Base-by-base conservation (phyloP, 2,888 invertebrate genomes). In the Eilema depressum region DNA sequence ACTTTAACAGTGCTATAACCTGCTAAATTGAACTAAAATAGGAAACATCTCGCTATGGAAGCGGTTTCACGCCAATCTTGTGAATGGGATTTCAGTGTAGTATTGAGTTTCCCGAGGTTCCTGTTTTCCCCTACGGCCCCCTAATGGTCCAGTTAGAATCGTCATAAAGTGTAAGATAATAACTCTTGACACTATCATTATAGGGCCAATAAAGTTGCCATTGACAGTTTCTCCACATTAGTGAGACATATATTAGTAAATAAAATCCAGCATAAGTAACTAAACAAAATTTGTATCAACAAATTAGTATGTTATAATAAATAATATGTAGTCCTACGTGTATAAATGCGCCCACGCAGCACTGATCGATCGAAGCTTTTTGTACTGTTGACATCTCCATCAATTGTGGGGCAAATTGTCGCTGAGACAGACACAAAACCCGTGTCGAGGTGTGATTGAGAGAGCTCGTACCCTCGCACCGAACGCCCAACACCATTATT, bases 311-410 rank as follows among this genome's bases (percentile, higher is more conserved):
- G 68, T 66, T 73, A 61, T 81, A 78, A 81, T 82, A 76, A 74
- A 76, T 69, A 75, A 82, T 76, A 83, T 67, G 74, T 77, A 74
- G 84, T 80, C 81, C 76, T 73, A 75, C 71, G 85, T 10, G 83
- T 86, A 88, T 85, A 88, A 85, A 86, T 90, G 89, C 91, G 92
- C 92, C 88, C 83, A 89, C 90, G 91, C 90, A 83, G 73, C 83
- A 75, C 86, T 94, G 94, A 95, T 93, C 91, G 92, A 95, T 95
- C 91, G 92, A 87, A 88, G 92, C 92, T 95, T 95, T 95, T 95
- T 95, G 93, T 94, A 87, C 88, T 87, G 89, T 79, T 93, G 95
- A 95, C 95, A 84, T 93, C 93, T 95, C 92, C 91, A 95, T 95
- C 91, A 89, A 93, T 94, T 91, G 87, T 85, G 84, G 84, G 87